Evolutionary conservation across 2,113 vertebrate species (phyloP), one percentile per base, ranked within the genome.

Genomic region (Lichenostomus cassidix): DNA sequence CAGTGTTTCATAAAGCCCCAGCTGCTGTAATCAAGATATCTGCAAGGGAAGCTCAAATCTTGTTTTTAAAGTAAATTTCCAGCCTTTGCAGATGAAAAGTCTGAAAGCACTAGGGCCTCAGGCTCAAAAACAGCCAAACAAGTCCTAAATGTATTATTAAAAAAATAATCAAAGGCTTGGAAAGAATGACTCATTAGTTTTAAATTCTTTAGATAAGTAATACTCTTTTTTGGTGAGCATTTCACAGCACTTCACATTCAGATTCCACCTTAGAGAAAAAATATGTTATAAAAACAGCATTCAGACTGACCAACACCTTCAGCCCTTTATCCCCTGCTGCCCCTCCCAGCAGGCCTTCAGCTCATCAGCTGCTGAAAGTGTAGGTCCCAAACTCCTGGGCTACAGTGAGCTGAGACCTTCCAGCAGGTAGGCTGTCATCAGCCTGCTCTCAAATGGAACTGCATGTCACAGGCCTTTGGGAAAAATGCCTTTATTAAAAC

Each of bases 21-120:
- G 94, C 94, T 94, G 82, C 70, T 91, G 75, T 67, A 93, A 88
- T 92, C 94, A 92, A 91, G 71, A 74, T 94, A 94, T 91, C 75
- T 96, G 78, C 94, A 95, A 88, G 47, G 9, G 41, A 95, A 97
- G 74, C 70, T 91, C 84, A 93, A 92, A 83, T 92, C 78, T 90
- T 76, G 35, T 76, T 95, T 96, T 76, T 85, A 85, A 89, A 97
- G 85, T 79, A 86, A 74, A 83, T 90, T 97, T 95, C 59, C 68
- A 95, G 78, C 27, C 24, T 94, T 80, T 87, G 33, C 90, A 91
- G 85, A 94, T 86, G 69, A 94, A 77, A 95, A 88, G 35, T 79
- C 68, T 90, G 81, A 76, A 94, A 94, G 55, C 49, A 41, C 16
- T 33, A 93, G 19, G 29, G 63, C 70, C 79, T 28, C 29, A 55